phyloP scores from a whole-genome alignment of 2,797 vertebrate genomes.

The Takifugu ocellatus region DNA sequence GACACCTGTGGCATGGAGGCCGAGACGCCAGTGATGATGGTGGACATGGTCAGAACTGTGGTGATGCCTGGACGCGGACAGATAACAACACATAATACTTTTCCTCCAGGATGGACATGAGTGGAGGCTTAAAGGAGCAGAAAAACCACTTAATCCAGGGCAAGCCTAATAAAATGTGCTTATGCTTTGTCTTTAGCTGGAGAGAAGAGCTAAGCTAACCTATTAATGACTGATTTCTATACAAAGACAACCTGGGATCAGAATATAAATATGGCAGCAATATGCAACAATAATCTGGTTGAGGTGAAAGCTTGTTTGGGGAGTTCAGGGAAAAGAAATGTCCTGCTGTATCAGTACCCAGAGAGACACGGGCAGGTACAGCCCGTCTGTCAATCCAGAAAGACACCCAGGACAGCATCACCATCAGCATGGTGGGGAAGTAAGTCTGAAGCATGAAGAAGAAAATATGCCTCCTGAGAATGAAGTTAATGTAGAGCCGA shows the following conservation, averaged over 20 bases:
- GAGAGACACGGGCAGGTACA: conserved; percentile 87
- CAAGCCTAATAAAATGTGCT: too few species aligned
- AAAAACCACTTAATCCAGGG: too few species aligned
- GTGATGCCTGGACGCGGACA: conserved; percentile 81
- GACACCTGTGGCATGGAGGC: conserved; percentile 92
- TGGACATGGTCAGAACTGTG: conserved; percentile 90
- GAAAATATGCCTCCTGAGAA: conserved; percentile 90
- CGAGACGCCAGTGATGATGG: conserved; percentile 87
- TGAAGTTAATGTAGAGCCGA: conserved; percentile 91
- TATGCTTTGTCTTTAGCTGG: too few species aligned
- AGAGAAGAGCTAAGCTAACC: background rate
- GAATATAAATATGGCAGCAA: background rate
- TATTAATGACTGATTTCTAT: background rate
- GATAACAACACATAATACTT: conserved; percentile 1
- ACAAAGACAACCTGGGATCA: background rate
- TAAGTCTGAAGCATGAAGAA: conserved; percentile 96
- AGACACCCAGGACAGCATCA: conserved; percentile 94
- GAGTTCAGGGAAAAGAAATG: too few species aligned
- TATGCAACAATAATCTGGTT: background rate
- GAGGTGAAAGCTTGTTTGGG: too few species aligned
- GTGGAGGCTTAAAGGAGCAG: too few species aligned
- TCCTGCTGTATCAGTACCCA: conserved; percentile 66
- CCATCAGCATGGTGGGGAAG: conserved; percentile 92
- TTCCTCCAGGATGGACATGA: too few species aligned
- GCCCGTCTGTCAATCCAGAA: conserved; percentile 93